These are phyloP conservation scores for Myodes glareolus DNA, from an alignment of 2,113 vertebrate genomes.

Conservation along the genomic window DNA sequence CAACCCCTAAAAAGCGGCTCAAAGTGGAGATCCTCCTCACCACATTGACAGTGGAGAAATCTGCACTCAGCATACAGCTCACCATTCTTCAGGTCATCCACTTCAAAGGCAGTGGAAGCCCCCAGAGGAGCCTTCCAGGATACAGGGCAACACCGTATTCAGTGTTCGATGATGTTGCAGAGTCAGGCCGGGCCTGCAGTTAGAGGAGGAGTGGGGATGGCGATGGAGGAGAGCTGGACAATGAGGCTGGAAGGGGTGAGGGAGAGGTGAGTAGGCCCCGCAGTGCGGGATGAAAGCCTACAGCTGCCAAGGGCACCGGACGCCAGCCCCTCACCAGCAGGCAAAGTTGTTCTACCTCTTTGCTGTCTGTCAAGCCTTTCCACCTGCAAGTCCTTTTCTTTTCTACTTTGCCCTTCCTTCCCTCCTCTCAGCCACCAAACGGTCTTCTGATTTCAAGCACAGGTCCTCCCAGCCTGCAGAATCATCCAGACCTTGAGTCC, in stretches of 20 bases:
- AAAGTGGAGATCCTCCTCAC: slow-evolving; percentile 9
- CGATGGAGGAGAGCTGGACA: neutral
- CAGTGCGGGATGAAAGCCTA: too few relatives aligned
- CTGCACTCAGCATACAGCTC: slow-evolving; percentile 50
- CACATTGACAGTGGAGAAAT: neutral
- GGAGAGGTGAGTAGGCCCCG: neutral
- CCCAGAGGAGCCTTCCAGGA: neutral
- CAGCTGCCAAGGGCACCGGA: neutral
- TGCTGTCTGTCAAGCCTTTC: neutral
- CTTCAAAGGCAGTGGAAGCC: slow-evolving; percentile 68
- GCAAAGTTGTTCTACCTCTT: neutral
- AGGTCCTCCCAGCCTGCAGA: neutral
- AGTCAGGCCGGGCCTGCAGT: neutral
- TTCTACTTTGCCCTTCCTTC: neutral
- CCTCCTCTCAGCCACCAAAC: neutral
- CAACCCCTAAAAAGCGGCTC: neutral
- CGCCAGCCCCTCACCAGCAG: neutral
- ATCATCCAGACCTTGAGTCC: neutral
- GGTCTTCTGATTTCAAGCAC: neutral
- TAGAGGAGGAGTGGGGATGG: neutral
- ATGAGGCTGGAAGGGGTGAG: neutral
- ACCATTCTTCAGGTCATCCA: slow-evolving; percentile 63
- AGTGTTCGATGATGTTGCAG: neutral
- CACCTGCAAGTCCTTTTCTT: neutral
- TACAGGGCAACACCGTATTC: neutral